phyloP scores from a whole-genome alignment of 2,888 invertebrate species.

The Torymus aiolomorphi region DNA sequence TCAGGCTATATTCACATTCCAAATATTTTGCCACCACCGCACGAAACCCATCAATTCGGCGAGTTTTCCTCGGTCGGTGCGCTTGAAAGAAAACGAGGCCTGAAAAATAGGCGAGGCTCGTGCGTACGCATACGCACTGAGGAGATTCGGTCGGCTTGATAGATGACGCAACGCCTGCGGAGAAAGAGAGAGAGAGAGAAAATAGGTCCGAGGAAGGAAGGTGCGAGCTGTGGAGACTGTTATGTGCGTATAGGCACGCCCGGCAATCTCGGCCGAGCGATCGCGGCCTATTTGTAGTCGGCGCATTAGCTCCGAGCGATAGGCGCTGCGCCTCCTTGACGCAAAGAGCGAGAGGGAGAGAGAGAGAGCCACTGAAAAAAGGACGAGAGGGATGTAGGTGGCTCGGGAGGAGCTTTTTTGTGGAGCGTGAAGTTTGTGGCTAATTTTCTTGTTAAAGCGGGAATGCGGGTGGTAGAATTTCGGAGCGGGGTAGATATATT shows the following conservation, averaged over 20 bases:
- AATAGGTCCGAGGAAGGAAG: constrained; percentile 8
- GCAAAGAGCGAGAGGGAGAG: neutral
- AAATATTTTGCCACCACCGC: neutral
- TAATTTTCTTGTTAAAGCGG: neutral
- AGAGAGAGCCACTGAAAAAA: constrained; percentile 25
- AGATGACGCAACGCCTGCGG: constrained; percentile 47
- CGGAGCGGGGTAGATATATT: too few species aligned
- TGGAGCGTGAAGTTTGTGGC: neutral
- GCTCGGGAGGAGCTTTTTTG: neutral
- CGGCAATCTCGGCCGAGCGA: constrained; percentile 45
- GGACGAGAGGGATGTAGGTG: neutral
- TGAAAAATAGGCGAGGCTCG: constrained; percentile 57
- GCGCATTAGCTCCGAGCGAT: constrained; percentile 33
- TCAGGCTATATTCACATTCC: too few species aligned
- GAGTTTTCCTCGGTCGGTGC: constrained; percentile 49
- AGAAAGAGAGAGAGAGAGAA: constrained; percentile 12
- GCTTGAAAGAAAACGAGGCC: constrained; percentile 47
- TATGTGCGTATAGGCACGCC: constrained; percentile 41
- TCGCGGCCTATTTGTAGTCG: constrained; percentile 53
- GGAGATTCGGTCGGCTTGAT: constrained; percentile 56
- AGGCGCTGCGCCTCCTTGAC: neutral
- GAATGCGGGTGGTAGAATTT: too few species aligned
- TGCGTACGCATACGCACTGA: constrained; percentile 2
- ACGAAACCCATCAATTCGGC: constrained; percentile 41
- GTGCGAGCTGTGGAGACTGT: neutral